Evolutionary conservation across 2,888 invertebrate genomes (phyloP).

Genomic region (Hylaea fasciaria): DNA sequence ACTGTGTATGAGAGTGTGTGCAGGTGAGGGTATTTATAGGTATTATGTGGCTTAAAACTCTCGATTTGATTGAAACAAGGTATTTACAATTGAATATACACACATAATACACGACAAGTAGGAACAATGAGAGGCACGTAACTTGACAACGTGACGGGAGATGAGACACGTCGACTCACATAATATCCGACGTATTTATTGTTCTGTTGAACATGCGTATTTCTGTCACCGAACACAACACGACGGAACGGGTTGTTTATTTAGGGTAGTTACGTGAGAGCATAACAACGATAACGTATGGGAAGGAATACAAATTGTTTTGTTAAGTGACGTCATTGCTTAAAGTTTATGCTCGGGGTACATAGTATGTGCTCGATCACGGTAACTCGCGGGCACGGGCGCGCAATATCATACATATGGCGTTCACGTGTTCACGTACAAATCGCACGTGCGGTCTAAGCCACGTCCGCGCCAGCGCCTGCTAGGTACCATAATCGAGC

Average conservation of each 20-base stretch:
- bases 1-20: no score
- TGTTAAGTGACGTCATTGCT: constrained; percentile 4
- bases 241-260: constrained; percentile 10
- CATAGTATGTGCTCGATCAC: no score
- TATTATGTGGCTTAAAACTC: no score
- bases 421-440: no score
- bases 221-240: background rate
- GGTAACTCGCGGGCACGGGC: no score
- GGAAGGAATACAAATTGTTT: constrained; percentile 21
- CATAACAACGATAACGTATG: constrained; percentile 22
- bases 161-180: constrained; percentile 9
- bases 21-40: no score
- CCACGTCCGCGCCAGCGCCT: no score
- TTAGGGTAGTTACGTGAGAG: constrained; percentile 19
- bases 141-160: constrained; percentile 4
- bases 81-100: background rate
- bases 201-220: constrained; percentile 10
- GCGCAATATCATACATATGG: no score
- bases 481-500: no score
- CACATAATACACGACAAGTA: background rate
- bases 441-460: no score
- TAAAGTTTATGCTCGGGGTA: constrained; percentile 1
- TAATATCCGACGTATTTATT: constrained; percentile 12
- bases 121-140: constrained; percentile 7
- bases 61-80: background rate